Percentiles rank a stretch among this genome's conserved stretches.
Conservation (phyloP, 1,140 invertebrate genomes). For the Metaphire vulgaris region DNA sequence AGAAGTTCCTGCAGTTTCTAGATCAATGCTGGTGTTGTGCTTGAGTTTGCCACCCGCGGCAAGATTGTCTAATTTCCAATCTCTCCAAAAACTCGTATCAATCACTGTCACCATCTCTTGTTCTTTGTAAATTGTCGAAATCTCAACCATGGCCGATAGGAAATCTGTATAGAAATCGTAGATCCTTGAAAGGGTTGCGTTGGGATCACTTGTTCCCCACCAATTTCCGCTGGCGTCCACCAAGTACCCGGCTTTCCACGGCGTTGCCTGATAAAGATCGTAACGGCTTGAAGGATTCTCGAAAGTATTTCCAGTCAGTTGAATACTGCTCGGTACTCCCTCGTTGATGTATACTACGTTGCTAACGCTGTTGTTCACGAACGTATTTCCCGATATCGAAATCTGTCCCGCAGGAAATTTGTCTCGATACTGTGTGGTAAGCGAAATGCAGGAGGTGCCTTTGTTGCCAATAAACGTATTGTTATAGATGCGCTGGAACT, state of each 20-base stretch:
- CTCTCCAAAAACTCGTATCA: not conserved
- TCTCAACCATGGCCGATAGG: not conserved
- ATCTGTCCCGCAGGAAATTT: not conserved
- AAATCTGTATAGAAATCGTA: constrained; percentile 14
- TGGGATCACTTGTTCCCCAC: not conserved
- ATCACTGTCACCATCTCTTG: not conserved
- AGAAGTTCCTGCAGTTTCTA: not conserved
- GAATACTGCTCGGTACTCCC: not conserved
- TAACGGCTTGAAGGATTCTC: not conserved
- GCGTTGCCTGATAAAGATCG: not conserved
- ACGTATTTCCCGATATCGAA: not conserved
- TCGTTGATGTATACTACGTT: not conserved
- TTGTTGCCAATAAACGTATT: not conserved
- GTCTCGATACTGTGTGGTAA: not conserved
- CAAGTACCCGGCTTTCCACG: not conserved
- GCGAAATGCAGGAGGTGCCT: not conserved
- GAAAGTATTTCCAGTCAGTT: constrained; percentile 8
- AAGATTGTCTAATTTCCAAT: not conserved
- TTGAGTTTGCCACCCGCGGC: not conserved
- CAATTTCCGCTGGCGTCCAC: constrained; percentile 6
- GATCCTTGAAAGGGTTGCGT: not conserved
- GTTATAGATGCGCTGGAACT: not conserved
- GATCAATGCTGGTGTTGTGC: not conserved
- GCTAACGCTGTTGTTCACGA: not conserved
- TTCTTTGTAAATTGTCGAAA: not conserved